Evolutionary conservation across 2,888 invertebrate species (phyloP), one percentile per base, ranked within the genome.

Genomic region (Thereva unica): DNA sequence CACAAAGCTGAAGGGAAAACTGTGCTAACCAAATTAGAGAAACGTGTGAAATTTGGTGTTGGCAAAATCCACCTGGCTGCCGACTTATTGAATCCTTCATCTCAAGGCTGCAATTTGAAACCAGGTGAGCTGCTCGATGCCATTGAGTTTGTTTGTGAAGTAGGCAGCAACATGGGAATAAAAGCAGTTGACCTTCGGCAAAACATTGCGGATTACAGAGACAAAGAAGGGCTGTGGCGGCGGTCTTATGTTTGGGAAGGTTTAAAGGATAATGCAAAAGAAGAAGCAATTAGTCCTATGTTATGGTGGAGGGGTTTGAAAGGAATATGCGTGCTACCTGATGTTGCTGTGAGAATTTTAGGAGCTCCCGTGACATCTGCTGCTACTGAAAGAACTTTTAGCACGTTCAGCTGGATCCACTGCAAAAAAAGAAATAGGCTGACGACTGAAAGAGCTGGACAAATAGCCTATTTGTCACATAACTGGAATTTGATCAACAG

Each of bases 371-470:
- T 71, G 12, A 70, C 71, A 54, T 72, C 74, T 35, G 72, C 72
- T 40, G 73, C 72, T 23, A 75, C 75, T 40, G 74, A 75, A 69
- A 54, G 74, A 12, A 71, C 72, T 9, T 75, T 74, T 66, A 74
- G 73, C 40, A 74, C 73, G 6, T 71, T 71, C 45, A 69, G 72
- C 8, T 73, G 70, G 69, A 72, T 74, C 10, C 73, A 75, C 67
- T 70, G 66, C 8, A 67, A 71, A 52, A 73, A 72, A 71, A 69
- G 73, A 54, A 74, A 74, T 66, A 69, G 72, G 3, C 68, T 74
- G 6, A 70, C 72, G 38, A 66, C 69, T 38, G 68, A 70, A n/a
- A n/a, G 72, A 57, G 72, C 73, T 50, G 72, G 67, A 55, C 72
- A 72, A 64, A 53, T 73, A 40, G 68, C 67, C 9, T 72, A 70